These are phyloP conservation scores for Cristatella mucedo DNA, from an alignment of 2,888 invertebrate species.

Conservation along the genomic window DNA sequence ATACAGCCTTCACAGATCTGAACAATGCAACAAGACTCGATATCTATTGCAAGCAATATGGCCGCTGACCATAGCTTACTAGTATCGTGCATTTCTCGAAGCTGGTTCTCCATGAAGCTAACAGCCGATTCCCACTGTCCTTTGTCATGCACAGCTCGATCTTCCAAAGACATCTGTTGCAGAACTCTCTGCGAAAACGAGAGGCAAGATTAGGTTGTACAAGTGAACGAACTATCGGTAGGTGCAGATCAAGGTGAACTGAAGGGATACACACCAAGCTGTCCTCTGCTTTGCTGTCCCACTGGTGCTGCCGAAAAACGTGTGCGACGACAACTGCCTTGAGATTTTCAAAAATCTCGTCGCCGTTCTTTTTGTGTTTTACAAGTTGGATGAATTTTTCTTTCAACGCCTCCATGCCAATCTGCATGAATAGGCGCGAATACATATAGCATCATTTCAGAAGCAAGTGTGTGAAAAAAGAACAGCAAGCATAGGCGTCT, in stretches of 20 bases:
- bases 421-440: too few species aligned
- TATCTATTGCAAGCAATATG: too few species aligned
- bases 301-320: constrained; percentile 60
- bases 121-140: constrained; percentile 84
- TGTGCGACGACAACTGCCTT: constrained; percentile 71
- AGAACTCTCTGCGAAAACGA: constrained; percentile 71
- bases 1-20: too few species aligned
- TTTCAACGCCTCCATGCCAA: constrained; percentile 67
- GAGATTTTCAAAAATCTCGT: constrained; percentile 72
- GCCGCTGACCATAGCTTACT: too few species aligned
- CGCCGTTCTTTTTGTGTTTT: constrained; percentile 49
- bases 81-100: constrained; percentile 8
- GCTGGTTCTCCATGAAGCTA: constrained; percentile 57
- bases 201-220: constrained; percentile 24
- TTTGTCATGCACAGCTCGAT: constrained; percentile 66
- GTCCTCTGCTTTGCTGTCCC: constrained; percentile 67
- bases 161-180: constrained; percentile 82
- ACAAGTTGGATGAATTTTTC: constrained; percentile 47
- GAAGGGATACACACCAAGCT: constrained; percentile 46
- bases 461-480: too few species aligned
- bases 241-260: not conserved
- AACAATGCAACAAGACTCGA: too few species aligned
- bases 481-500: too few species aligned
- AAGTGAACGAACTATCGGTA: not conserved
- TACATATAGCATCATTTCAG: too few species aligned